These are phyloP conservation scores for Tragelaphus scriptus DNA, from an alignment of 2,113 vertebrate species.

Conservation along the genomic window DNA sequence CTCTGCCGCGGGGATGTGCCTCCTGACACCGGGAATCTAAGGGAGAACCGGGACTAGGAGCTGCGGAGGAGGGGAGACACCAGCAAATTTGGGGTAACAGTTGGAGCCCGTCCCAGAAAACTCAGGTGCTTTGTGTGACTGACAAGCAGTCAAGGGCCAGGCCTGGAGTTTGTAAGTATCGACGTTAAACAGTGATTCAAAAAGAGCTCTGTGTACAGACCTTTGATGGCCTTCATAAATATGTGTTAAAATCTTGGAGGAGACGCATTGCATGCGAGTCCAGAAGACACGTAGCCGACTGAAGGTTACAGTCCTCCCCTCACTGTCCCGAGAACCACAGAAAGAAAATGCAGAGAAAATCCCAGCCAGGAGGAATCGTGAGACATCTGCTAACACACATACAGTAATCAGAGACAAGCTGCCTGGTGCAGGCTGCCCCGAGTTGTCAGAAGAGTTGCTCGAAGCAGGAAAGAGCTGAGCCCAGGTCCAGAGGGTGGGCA, in stretches of 20 bases:
- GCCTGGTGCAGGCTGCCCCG: not conserved
- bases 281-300: not conserved
- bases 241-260: not conserved
- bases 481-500: not conserved
- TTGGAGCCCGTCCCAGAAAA: accelerated
- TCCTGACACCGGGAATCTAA: not conserved
- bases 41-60: not conserved
- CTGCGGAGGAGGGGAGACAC: not conserved
- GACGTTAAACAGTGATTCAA: not conserved
- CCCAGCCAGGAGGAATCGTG: accelerated
- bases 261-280: not conserved
- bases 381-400: accelerated
- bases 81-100: accelerated
- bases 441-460: not conserved
- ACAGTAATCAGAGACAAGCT: too few relatives aligned
- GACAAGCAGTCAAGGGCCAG: not conserved
- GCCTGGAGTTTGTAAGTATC: not conserved
- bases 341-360: not conserved
- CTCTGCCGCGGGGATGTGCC: accelerated
- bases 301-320: not conserved
- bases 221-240: not conserved
- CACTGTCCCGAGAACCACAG: not conserved
- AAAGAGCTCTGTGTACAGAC: not conserved
- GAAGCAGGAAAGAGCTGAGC: not conserved
- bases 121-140: too few relatives aligned